Percentiles rank a stretch among this genome's conserved stretches.
Evolutionary conservation across 2,113 vertebrate genomes (phyloP).

Genomic region (Furnarius figulus): DNA sequence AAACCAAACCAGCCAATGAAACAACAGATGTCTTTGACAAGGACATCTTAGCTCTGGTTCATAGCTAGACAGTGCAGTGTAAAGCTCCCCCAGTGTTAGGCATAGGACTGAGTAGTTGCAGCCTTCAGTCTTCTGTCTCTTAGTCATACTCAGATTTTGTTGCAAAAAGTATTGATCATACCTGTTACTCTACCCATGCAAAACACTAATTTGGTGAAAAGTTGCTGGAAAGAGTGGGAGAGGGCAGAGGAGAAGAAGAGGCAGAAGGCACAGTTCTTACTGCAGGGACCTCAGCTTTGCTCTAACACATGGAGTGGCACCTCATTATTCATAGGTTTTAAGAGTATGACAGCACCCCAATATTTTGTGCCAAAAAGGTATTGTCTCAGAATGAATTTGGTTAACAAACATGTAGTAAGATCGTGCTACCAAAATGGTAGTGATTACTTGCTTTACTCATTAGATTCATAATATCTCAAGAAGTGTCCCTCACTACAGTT

Average conservation of each 20-base stretch:
- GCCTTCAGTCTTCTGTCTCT: background rate
- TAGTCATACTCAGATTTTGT: background rate
- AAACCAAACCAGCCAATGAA: background rate
- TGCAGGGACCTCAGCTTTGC: background rate
- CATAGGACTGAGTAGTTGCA: background rate
- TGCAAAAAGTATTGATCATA: background rate
- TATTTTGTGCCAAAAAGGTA: background rate
- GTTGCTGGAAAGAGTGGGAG: background rate
- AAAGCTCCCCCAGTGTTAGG: background rate
- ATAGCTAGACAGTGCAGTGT: background rate
- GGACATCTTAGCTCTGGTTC: background rate
- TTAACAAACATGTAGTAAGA: background rate
- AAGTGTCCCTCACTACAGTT: background rate
- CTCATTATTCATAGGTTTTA: background rate
- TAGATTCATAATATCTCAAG: background rate
- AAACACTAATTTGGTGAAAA: background rate
- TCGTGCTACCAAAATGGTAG: background rate
- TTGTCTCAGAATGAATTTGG: background rate
- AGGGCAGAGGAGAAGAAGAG: background rate
- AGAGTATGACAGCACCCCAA: background rate
- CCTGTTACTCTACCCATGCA: background rate
- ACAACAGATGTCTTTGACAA: background rate
- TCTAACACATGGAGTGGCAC: background rate
- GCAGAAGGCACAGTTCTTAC: background rate
- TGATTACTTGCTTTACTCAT: background rate